A percentile compares a stretch with the other conserved stretches of the same genome.
These are phyloP conservation scores for Coenonympha glycerion DNA, from an alignment of 2,888 invertebrate species.

Conservation along the genomic window DNA sequence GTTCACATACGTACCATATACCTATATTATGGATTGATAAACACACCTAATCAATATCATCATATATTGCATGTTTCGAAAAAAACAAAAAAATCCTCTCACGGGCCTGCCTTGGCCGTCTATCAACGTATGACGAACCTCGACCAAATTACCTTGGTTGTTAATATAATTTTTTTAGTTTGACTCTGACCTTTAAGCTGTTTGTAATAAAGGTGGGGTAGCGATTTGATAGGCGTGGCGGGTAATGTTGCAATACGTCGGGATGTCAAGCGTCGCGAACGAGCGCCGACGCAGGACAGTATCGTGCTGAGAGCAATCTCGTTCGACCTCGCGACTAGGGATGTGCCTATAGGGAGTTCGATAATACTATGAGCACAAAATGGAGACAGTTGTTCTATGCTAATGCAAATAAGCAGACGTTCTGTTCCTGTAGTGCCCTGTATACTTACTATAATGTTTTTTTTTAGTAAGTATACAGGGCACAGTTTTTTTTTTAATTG, in stretches of 20 bases:
- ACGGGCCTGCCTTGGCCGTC: slow-evolving; percentile 60
- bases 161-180: slow-evolving; percentile 4
- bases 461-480: too few species aligned
- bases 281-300: slow-evolving; percentile 74
- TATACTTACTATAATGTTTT: too few species aligned
- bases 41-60: slow-evolving; percentile 69
- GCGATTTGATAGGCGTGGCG: slow-evolving; percentile 19
- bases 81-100: slow-evolving; percentile 52
- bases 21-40: slow-evolving; percentile 27
- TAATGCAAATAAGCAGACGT: too few species aligned
- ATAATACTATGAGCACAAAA: too few species aligned
- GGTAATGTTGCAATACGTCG: slow-evolving; percentile 45
- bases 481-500: too few species aligned
- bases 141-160: slow-evolving; percentile 27
- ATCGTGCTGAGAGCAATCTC: slow-evolving; percentile 76
- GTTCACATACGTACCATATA: slow-evolving; percentile 6
- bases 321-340: slow-evolving; percentile 58
- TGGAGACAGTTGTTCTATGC: too few species aligned
- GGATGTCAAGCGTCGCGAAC: slow-evolving; percentile 76
- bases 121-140: slow-evolving; percentile 66
- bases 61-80: slow-evolving; percentile 65
- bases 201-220: slow-evolving; percentile 18
- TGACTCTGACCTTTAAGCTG: slow-evolving; percentile 33
- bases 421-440: too few species aligned
- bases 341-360: slow-evolving; percentile 32